Percentiles rank a stretch among this genome's conserved stretches.
Evolutionary conservation across 2,797 vertebrate species (phyloP).

Genomic region (Fundulus diaphanus): DNA sequence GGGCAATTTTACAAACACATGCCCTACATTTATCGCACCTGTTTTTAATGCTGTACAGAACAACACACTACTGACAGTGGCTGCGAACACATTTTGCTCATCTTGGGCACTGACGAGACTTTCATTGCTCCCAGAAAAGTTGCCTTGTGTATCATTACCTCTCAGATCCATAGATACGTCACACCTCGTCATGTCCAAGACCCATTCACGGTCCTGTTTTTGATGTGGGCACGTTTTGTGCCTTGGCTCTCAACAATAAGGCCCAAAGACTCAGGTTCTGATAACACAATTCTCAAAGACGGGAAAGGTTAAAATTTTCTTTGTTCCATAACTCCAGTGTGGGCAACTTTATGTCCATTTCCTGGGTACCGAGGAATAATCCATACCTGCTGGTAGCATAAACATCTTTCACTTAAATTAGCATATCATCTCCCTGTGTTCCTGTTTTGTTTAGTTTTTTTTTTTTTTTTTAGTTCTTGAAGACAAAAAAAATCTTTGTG

Average conservation of each 20-base stretch:
- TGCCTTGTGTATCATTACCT: conserved; percentile 57
- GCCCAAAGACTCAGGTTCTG: conserved; percentile 61
- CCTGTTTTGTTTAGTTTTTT: conserved; percentile 25
- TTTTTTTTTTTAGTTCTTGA: conserved; percentile 8
- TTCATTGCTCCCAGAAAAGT: conserved; percentile 27
- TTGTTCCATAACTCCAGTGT: conserved; percentile 12
- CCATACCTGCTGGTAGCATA: conserved; percentile 66
- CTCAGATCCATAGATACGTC: conserved; percentile 17
- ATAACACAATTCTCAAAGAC: conserved; percentile 23
- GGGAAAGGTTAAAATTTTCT: neutral
- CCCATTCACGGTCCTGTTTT: conserved; percentile 32
- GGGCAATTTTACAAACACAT: conserved; percentile 33
- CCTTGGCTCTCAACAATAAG: conserved; percentile 33
- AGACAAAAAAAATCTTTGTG: neutral
- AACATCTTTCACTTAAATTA: conserved; percentile 57
- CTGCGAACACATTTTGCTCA: neutral
- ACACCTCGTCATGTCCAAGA: conserved; percentile 15
- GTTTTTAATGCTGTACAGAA: neutral
- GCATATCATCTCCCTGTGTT: conserved; percentile 34
- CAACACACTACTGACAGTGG: neutral
- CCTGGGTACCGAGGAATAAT: conserved; percentile 37
- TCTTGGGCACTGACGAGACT: conserved; percentile 4
- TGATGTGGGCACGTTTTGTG: conserved; percentile 36
- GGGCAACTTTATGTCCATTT: conserved; percentile 35
- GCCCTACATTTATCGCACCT: conserved; percentile 15